A percentile compares a stretch with the other conserved stretches of the same genome.
phyloP scores from a whole-genome alignment of 2,888 invertebrate species.

The Tipula helvola region DNA sequence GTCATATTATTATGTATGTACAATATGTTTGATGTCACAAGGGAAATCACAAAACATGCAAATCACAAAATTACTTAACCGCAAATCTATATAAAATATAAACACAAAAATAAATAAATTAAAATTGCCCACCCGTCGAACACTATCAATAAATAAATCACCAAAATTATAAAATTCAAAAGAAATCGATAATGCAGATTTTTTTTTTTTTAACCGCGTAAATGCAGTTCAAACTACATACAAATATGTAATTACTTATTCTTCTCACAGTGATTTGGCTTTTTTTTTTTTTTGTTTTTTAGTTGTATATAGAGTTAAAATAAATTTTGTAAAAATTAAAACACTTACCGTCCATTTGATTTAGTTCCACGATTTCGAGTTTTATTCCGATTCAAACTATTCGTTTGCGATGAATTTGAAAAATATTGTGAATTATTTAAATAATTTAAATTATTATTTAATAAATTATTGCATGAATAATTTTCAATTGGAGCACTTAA shows the following conservation, averaged over 20 bases:
- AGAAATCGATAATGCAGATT: not conserved
- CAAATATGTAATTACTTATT: not conserved
- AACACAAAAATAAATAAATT: not conserved
- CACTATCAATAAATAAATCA: not conserved
- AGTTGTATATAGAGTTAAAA: not conserved
- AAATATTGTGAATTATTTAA: conserved; percentile 10
- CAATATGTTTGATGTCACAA: not conserved
- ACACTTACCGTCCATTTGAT: conserved; percentile 21
- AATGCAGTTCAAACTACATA: not conserved
- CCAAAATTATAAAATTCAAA: not conserved
- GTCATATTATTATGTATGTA: not conserved
- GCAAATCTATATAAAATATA: not conserved
- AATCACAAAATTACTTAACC: not conserved
- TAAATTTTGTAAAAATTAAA: not conserved
- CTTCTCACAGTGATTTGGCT: not conserved
- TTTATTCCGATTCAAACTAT: conserved; percentile 18
- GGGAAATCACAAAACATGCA: not conserved
- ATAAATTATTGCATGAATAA: conserved; percentile 15
- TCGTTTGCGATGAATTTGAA: conserved; percentile 21
- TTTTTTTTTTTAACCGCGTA: not conserved
- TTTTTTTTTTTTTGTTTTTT: not conserved
- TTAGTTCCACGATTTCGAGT: conserved; percentile 26
- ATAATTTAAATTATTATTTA: conserved; percentile 15
- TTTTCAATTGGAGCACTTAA: conserved; percentile 34
- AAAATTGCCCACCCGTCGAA: not conserved